Conservation (phyloP, 53 echinoderm and acorn worm species). For the Astropecten irregularis region DNA sequence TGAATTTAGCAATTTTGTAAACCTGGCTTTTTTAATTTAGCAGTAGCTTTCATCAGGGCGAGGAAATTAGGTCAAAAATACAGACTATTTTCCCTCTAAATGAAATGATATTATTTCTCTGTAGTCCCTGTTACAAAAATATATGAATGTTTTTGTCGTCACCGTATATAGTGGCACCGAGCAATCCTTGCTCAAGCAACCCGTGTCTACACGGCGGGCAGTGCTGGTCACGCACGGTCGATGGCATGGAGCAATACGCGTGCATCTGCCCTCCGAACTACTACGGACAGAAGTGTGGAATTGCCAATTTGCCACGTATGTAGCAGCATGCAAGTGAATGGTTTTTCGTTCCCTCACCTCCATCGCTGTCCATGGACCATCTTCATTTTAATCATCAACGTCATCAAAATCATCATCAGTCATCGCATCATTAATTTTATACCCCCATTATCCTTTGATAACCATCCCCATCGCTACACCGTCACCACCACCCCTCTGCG, state of each 20-base stretch:
- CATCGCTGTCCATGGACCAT: not conserved
- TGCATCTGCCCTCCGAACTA: constrained; percentile 55
- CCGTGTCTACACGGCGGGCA: constrained; percentile 59
- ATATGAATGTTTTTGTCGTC: too few relatives aligned
- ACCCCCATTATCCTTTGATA: too few relatives aligned
- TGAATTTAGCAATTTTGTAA: too few relatives aligned
- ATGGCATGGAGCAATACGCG: not conserved
- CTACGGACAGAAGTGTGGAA: constrained; percentile 33
- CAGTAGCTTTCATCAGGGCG: too few relatives aligned
- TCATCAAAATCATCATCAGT: not conserved
- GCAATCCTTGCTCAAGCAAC: constrained; percentile 40
- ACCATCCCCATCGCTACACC: too few relatives aligned
- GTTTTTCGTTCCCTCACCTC: not conserved
- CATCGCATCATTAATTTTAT: not conserved
- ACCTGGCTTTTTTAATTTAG: too few relatives aligned
- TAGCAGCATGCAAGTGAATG: not conserved
- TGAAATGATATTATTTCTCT: too few relatives aligned
- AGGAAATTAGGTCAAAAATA: too few relatives aligned
- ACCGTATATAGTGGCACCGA: not conserved
- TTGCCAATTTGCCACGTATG: constrained; percentile 2
- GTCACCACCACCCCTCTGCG: too few relatives aligned
- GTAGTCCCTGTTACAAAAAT: too few relatives aligned
- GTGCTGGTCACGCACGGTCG: constrained; percentile 24
- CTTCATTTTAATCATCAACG: not conserved
- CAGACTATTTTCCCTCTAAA: too few relatives aligned